Evolutionary conservation across 2,888 invertebrate species (phyloP).

Genomic region (Limnephilus rhombicus): DNA sequence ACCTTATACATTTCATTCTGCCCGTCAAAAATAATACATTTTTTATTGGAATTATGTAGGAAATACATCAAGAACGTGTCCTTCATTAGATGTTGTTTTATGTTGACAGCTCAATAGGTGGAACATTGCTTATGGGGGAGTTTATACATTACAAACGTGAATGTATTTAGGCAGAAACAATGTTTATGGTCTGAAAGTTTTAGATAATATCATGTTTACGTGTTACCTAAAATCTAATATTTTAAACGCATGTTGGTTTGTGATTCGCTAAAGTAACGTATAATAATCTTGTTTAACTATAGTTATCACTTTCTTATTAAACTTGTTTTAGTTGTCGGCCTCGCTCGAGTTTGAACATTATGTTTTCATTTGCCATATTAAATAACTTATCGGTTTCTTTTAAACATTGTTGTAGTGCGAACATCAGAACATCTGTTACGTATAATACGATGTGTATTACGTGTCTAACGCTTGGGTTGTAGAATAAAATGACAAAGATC

Average conservation of each 20-base stretch:
- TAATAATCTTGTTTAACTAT: background rate
- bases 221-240: background rate
- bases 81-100: background rate
- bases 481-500: too few relatives aligned
- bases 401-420: too few relatives aligned
- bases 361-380: background rate
- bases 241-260: background rate
- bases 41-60: background rate
- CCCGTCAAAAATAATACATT: background rate
- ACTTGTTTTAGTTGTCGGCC: too few relatives aligned
- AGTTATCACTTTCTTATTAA: too few relatives aligned
- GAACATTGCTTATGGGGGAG: background rate
- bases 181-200: background rate
- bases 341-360: background rate
- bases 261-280: background rate
- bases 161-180: background rate
- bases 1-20: background rate
- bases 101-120: conserved; percentile 13
- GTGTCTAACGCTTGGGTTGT: too few relatives aligned
- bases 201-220: background rate
- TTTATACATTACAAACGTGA: background rate
- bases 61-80: conserved; percentile 6
- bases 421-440: too few relatives aligned
- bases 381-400: too few relatives aligned
- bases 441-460: too few relatives aligned